Evolutionary conservation across 2,797 vertebrate species (phyloP).

Genomic region (Myiothlypis chrysogaster): DNA sequence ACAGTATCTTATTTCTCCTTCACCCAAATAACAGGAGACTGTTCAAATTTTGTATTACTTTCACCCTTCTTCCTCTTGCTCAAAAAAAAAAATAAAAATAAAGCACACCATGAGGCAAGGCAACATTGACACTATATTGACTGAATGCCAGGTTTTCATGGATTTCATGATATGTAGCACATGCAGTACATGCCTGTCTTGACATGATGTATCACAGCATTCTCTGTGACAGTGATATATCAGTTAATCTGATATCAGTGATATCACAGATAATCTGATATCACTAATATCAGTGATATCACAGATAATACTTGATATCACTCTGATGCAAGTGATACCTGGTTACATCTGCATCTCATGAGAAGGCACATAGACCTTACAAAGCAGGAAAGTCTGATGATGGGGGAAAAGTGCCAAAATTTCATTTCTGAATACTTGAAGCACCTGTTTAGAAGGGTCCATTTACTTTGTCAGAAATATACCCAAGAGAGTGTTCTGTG

Average conservation of each 20-base stretch:
- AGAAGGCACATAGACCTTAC: not conserved
- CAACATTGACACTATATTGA: not conserved
- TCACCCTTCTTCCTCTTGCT: not conserved
- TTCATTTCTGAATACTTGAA: not conserved
- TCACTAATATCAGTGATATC: too few relatives aligned
- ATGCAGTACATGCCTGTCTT: not conserved
- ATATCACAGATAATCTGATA: too few relatives aligned
- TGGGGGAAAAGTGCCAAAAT: not conserved
- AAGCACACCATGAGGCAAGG: not conserved
- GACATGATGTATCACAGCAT: not conserved
- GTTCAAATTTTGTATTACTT: slow-evolving; percentile 12
- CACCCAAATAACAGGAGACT: slow-evolving; percentile 24
- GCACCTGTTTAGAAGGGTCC: not conserved
- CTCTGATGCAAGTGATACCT: not conserved
- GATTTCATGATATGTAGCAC: not conserved
- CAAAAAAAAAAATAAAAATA: not conserved
- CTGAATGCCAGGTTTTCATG: not conserved
- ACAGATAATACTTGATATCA: not conserved
- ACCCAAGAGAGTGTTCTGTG: not conserved
- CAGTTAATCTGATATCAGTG: not conserved
- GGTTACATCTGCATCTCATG: not conserved
- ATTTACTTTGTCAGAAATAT: not conserved
- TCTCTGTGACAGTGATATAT: not conserved
- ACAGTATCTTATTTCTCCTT: slow-evolving; percentile 45
- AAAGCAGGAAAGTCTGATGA: not conserved